Conservation (phyloP, 2,797 vertebrate species). For the Chrosomus eos region DNA sequence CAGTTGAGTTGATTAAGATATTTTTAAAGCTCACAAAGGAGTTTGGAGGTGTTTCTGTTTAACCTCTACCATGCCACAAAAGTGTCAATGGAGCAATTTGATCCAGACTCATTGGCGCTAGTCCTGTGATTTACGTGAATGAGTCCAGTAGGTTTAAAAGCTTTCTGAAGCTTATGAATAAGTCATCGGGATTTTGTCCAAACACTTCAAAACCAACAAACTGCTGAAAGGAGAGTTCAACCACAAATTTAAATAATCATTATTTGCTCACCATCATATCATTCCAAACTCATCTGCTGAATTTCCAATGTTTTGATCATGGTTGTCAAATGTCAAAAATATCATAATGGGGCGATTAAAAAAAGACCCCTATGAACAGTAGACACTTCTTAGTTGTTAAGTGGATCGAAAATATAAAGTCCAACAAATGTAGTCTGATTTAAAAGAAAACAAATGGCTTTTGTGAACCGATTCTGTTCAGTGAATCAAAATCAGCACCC, state of each 20-base stretch:
- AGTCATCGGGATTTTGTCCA: no score
- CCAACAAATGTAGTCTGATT: background rate
- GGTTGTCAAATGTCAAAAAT: background rate
- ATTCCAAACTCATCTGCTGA: background rate
- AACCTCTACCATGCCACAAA: no score
- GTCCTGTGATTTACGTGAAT: no score
- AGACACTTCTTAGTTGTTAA: background rate
- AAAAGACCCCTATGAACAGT: background rate
- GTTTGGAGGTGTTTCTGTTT: no score
- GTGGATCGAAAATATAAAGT: background rate
- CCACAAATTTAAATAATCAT: background rate
- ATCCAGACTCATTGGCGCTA: no score
- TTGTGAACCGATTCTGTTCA: background rate
- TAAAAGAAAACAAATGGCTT: no score
- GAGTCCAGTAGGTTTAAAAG: no score
- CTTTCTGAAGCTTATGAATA: no score
- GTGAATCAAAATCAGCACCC: background rate
- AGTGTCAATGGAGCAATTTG: no score
- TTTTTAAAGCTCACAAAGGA: no score
- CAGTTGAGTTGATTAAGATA: no score
- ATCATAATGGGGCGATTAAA: background rate
- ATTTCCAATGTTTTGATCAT: background rate
- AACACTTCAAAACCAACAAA: background rate
- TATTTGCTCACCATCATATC: background rate
- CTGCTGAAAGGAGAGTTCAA: background rate